Base-by-base conservation (phyloP, 2,888 invertebrate genomes). In the Clostera curtula region DNA sequence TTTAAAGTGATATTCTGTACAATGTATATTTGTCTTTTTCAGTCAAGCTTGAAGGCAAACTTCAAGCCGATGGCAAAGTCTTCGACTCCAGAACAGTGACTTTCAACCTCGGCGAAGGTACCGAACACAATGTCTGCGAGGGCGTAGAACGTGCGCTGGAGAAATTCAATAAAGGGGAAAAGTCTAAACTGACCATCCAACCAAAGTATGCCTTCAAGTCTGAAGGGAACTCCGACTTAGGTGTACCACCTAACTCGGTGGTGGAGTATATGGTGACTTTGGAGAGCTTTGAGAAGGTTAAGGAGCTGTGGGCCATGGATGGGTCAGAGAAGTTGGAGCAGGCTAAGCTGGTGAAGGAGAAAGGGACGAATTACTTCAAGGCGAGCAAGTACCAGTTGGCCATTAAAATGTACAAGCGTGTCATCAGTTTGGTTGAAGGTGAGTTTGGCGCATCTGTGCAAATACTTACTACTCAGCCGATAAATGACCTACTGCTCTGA, bases 311-410 rank as follows among this genome's bases (percentile, higher is more conserved):
- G 96, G 87, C 92, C 20, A 85, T 98, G 83, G 90, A 93, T 34
- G 84, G 86, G 1, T 69, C 83, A 0, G 94, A 97, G 67, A 93
- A 93, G 61, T 47, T 98, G 4, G 91, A 91, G 31, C 93, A 93
- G 57, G 90, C 93, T 0, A 89, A 90, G 63, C 77, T 92, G 7
- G 91, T 89, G 40, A 98, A 98, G 73, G 92, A 93, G 36, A 96
- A 94, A 60, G 98, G 97, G 22, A 97, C 96, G 0, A 86, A 88
- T 24, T 97, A 94, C 65, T 96, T 96, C 58, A 96, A 95, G 69
- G 86, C 85, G 1, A 89, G 86, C 31, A 95, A 96, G 64, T 91
- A 87, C 49, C 72, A 82, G 28, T 54, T 95, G 44, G 97, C 98
- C 0, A 83, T 91, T 24, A 94, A 93, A 65, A 92, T 96, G 87